Conservation (phyloP, 1,140 invertebrate species). For the Uloborus diversus region DNA sequence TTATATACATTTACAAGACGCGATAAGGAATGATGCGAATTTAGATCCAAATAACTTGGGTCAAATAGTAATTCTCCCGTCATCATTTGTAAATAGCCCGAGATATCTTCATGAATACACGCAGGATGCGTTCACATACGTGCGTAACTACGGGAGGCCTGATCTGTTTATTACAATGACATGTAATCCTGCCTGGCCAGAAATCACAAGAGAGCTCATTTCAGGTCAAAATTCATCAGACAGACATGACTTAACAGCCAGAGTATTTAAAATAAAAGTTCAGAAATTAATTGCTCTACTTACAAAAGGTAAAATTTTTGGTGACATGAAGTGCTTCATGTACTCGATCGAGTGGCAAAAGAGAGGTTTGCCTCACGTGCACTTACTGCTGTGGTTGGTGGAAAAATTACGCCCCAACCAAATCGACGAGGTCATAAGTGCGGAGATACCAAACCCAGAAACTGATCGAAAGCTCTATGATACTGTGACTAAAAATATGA, state of each 20-base stretch:
- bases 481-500: conserved; percentile 64
- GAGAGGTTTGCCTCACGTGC: conserved; percentile 65
- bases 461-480: conserved; percentile 13
- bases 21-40: too few relatives aligned
- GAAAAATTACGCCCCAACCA: neutral
- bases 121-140: neutral
- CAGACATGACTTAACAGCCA: conserved; percentile 64
- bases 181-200: conserved; percentile 68
- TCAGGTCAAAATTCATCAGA: conserved; percentile 60
- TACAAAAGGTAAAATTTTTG: conserved; percentile 9
- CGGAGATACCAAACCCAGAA: neutral
- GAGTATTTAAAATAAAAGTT: conserved; percentile 65
- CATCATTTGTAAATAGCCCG: neutral
- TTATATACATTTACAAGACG: conserved; percentile 59
- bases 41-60: too few relatives aligned
- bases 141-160: conserved; percentile 57
- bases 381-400: conserved; percentile 62
- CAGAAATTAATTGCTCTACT: conserved; percentile 60
- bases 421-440: neutral
- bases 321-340: conserved; percentile 11
- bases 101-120: neutral
- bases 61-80: too few relatives aligned
- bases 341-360: conserved; percentile 52
- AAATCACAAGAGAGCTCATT: conserved; percentile 64
- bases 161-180: conserved; percentile 68